phyloP scores from a whole-genome alignment of 2,888 invertebrate species.

The Tenthredo mesomela region DNA sequence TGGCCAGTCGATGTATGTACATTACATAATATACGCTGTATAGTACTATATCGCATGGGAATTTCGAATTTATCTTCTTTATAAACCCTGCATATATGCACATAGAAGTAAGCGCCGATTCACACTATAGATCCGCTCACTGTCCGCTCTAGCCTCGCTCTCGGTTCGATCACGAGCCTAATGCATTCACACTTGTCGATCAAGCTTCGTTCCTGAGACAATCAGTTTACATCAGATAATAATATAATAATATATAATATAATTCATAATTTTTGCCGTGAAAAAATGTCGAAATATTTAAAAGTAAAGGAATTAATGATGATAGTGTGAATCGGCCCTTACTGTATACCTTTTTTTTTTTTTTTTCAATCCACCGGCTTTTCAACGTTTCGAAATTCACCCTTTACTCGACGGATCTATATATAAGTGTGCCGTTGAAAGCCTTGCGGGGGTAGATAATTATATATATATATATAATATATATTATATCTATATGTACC shows the following conservation, averaged over 20 bases:
- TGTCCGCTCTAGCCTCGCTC: no score
- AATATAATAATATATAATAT: no score
- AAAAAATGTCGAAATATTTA: no score
- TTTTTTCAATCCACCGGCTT: not conserved
- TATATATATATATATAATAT: no score
- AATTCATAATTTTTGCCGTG: no score
- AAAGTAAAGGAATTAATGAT: no score
- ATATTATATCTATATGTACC: not conserved
- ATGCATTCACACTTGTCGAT: no score
- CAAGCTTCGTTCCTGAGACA: no score
- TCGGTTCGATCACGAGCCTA: not conserved
- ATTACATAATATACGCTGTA: not conserved
- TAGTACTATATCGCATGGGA: slow-evolving; percentile 19
- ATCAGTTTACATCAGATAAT: no score
- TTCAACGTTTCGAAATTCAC: not conserved
- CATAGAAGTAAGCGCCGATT: not conserved
- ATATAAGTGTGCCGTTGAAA: not conserved
- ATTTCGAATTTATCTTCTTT: not conserved
- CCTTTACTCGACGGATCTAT: not conserved
- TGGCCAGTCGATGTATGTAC: slow-evolving; percentile 35
- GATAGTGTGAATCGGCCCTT: no score
- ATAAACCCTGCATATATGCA: not conserved
- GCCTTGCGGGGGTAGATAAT: not conserved
- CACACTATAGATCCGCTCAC: no score
- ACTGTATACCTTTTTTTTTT: no score